phyloP scores from a whole-genome alignment of 2,888 invertebrate genomes.

The Drosophila subquinaria region DNA sequence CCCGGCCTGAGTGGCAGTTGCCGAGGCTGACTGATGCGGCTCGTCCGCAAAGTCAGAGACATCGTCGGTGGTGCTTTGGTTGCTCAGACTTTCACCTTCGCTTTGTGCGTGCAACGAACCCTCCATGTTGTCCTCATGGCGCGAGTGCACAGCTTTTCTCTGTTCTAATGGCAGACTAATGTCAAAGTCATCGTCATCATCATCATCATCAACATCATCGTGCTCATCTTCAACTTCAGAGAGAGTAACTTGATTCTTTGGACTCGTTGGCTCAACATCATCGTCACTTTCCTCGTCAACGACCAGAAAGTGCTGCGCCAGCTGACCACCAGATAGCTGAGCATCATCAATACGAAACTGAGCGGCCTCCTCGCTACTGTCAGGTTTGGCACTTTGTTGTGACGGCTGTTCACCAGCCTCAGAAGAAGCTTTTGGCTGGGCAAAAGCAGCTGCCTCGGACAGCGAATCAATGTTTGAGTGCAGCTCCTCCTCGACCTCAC shows the following conservation, averaged over 20 bases:
- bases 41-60: constrained; percentile 84
- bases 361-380: constrained; percentile 57
- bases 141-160: constrained; percentile 62
- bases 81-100: constrained; percentile 72
- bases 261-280: constrained; percentile 29
- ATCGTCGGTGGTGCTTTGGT: constrained; percentile 85
- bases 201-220: constrained; percentile 47
- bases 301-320: constrained; percentile 84
- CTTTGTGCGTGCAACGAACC: constrained; percentile 6
- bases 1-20: constrained; percentile 1
- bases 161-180: constrained; percentile 71
- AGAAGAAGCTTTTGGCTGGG: constrained; percentile 27
- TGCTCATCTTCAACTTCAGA: constrained; percentile 58
- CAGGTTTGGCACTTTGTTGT: constrained; percentile 61
- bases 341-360: constrained; percentile 84
- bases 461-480: constrained; percentile 54
- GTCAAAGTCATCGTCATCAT: constrained; percentile 68
- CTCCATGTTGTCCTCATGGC: constrained; percentile 53
- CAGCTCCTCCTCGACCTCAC: constrained; percentile 78
- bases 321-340: constrained; percentile 82
- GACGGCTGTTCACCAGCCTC: constrained; percentile 7
- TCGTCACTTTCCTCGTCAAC: constrained; percentile 70
- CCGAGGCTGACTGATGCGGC: constrained; percentile 31
- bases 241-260: constrained; percentile 15
- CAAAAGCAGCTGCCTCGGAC: constrained; percentile 54